Base-by-base conservation (phyloP, 2,797 vertebrate species). In the Threskiornis aethiopicus region DNA sequence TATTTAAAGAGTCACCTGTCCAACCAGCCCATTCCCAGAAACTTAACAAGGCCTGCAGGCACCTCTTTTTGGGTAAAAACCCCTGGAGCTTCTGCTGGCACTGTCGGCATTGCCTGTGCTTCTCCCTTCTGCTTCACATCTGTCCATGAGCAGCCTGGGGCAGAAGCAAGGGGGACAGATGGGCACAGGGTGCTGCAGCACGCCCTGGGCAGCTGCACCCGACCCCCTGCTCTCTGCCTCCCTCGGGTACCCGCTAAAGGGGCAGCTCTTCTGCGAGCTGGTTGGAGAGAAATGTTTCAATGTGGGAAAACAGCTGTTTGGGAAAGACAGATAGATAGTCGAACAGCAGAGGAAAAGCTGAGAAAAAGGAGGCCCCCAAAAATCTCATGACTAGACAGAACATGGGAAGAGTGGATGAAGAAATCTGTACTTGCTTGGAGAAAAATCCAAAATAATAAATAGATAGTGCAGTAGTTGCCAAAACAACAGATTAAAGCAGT, bases 71-170 rank as follows among this genome's bases (percentile, higher is more conserved):
- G 20, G 16, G 35, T 51, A 67, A 69, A 85, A 82, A 5, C 3
- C 10, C 10, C 31, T n/a, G 42, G 51, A 33, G 4, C 1, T 78
- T 66, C 33, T 44, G 66, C 24, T 84, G 64, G 8, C n/a, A 10
- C 19, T 2, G 4, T 25, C 5, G 7, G 44, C 49, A 21, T 20
- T 69, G 39, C 25, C 47, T 49, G 15, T 75, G 47, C 28, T 59
- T 71, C 52, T 67, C 66, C 12, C 39, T 84, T 66, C 61, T 81
- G 28, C 46, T 75, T 82, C 22, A 58, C 19, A 18, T 42, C 55
- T 58, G 28, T 9, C 29, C 0, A 0, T 19, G 46, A 79, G 47
- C 10, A 62, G 52, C 39, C 3, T 0, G 8, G 13, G 58, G 44
- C 12, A 51, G 69, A 29, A 65, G 4, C 1, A 2, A 85, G 5